phyloP scores from a whole-genome alignment of 2,797 vertebrate genomes.

The Hylomyscus alleni region DNA sequence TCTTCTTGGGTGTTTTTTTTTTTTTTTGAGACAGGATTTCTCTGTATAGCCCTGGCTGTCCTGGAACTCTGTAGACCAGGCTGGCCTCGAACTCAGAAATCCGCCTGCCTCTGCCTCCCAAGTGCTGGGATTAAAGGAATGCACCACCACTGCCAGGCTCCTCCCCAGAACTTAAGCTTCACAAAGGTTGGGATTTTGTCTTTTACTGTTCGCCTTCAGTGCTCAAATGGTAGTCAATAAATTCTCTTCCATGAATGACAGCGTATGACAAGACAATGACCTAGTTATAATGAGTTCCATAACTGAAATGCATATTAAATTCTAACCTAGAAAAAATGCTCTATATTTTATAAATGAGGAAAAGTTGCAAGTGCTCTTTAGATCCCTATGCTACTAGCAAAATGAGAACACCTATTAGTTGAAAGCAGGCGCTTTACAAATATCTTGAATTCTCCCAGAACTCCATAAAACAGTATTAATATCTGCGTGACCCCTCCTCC shows the following conservation, averaged over 20 bases:
- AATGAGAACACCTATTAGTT: background rate
- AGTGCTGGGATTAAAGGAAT: too few species aligned
- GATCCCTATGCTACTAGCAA: background rate
- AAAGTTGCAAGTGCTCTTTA: background rate
- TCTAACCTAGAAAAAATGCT: background rate
- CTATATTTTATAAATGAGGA: background rate
- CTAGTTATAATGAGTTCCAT: background rate
- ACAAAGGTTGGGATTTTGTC: background rate
- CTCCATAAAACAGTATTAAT: background rate
- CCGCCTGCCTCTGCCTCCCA: too few species aligned
- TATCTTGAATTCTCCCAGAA: conserved; percentile 27
- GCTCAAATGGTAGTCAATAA: conserved; percentile 10
- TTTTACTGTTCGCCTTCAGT: background rate
- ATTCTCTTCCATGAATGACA: background rate
- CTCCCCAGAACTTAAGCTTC: conserved; percentile 22
- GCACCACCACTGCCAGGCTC: too few species aligned
- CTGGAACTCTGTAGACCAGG: too few species aligned
- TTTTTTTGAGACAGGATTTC: too few species aligned
- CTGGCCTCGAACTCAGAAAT: too few species aligned
- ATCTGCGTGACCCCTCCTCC: background rate
- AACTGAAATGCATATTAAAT: conserved; percentile 36
- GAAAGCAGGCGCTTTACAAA: conserved; percentile 14
- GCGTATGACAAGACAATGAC: background rate
- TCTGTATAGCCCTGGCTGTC: too few species aligned
- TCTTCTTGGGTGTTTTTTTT: too few species aligned